Evolutionary conservation across 2,888 invertebrate genomes (phyloP).

Genomic region (Drosophila austrosaltans): DNA sequence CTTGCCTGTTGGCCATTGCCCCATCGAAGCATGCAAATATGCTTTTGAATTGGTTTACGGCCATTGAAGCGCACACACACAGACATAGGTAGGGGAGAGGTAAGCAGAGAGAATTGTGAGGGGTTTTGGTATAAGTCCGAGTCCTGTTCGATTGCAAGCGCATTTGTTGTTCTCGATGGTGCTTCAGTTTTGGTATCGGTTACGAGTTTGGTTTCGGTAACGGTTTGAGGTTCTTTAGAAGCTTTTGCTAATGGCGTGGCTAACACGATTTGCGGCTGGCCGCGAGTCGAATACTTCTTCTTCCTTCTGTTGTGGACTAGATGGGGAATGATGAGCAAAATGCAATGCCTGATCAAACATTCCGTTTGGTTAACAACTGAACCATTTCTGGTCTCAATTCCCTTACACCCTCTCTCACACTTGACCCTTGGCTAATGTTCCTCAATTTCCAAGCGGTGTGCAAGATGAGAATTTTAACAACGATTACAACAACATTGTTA

Average conservation of each 20-base stretch:
- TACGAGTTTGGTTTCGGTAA: slow-evolving; percentile 37
- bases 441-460: slow-evolving; percentile 58
- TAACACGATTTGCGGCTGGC: slow-evolving; percentile 71
- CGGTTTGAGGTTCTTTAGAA: slow-evolving; percentile 52
- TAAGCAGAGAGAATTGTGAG: not conserved
- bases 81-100: slow-evolving; percentile 26
- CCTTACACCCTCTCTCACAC: slow-evolving; percentile 11
- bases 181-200: not conserved
- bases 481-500: slow-evolving; percentile 63
- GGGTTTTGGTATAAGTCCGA: not conserved
- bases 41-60: slow-evolving; percentile 78
- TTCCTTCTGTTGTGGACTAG: slow-evolving; percentile 22
- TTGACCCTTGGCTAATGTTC: slow-evolving; percentile 55
- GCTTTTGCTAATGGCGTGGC: slow-evolving; percentile 78
- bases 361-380: slow-evolving; percentile 58
- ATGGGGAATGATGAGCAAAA: slow-evolving; percentile 52
- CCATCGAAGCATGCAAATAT: slow-evolving; percentile 77
- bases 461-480: slow-evolving; percentile 68
- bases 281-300: slow-evolving; percentile 43
- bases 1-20: slow-evolving; percentile 42
- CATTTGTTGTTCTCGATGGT: slow-evolving; percentile 23
- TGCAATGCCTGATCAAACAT: slow-evolving; percentile 73
- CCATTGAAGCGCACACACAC: slow-evolving; percentile 64
- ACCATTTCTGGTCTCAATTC: not conserved
- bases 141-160: slow-evolving; percentile 28